These are phyloP conservation scores for Choreutis nemorana DNA, from an alignment of 2,888 invertebrate species.

Conservation along the genomic window DNA sequence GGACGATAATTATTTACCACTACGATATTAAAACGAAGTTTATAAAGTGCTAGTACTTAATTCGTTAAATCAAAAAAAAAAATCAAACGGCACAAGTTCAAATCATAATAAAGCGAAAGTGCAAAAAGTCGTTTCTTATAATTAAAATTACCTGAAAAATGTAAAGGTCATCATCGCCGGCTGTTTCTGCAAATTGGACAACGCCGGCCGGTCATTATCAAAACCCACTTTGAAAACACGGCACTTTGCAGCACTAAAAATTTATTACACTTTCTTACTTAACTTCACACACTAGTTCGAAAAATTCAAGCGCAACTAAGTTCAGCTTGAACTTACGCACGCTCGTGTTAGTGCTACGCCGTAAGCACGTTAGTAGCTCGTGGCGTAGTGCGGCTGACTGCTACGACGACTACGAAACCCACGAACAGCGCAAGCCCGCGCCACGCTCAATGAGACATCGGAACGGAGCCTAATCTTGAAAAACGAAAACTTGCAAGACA, in stretches of 20 bases:
- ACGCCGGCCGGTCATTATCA: constrained; percentile 25
- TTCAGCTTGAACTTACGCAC: constrained; percentile 13
- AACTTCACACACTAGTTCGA: too few species aligned
- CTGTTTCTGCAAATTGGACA: constrained; percentile 37
- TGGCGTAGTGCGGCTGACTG: constrained; percentile 42
- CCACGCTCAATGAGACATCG: neutral
- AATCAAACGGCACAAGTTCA: too few species aligned
- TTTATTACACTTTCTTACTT: constrained; percentile 1
- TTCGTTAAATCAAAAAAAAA: too few species aligned
- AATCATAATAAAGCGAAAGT: too few species aligned
- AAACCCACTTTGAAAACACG: constrained; percentile 28
- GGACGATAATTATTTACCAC: too few species aligned
- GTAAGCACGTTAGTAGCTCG: constrained; percentile 36
- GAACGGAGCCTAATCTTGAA: constrained; percentile 27
- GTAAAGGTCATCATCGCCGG: constrained; percentile 42
- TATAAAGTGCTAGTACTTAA: too few species aligned
- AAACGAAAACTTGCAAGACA: constrained; percentile 15
- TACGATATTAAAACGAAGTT: too few species aligned
- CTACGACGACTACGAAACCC: constrained; percentile 24
- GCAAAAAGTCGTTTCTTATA: too few species aligned
- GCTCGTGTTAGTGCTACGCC: constrained; percentile 11
- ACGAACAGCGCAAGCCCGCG: constrained; percentile 38
- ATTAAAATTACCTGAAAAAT: constrained; percentile 56
- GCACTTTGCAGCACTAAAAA: constrained; percentile 18
- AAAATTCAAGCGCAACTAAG: neutral